Evolutionary conservation across 1,140 invertebrate genomes (phyloP), one percentile per base, ranked within the genome.

Genomic region (Drosophila miranda): DNA sequence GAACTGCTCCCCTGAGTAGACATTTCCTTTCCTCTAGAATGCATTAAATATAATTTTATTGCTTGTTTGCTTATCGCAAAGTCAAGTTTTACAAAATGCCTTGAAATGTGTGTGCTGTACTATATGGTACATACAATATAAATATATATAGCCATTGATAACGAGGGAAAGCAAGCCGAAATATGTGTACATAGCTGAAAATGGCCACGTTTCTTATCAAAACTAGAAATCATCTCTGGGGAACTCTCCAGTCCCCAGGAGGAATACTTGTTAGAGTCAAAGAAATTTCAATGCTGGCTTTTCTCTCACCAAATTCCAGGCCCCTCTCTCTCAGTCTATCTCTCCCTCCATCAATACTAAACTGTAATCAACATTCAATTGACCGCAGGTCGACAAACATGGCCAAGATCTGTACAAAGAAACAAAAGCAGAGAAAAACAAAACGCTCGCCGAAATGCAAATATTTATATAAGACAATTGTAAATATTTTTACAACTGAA

Each of bases 401-500:
- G 9, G 45, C 7, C 41, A 45, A 48, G 9, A 53, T 45, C 14
- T 54, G 21, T 30, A 38, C 30, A 43, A 30, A 14, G 13, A 19
- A 64, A 56, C 13, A 63, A 48, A 19, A 19, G 19, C 16, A 44
- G 42, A 49, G 44, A 45, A 63, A 66, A 67, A 61, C 56, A 54
- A 62, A 28, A 63, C 11, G 58, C 59, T 34, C 52, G 42, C 30
- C 7, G 51, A 54, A 56, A 61, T 7, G 64, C 77, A 86, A 87
- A 86, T 86, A 86, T 86, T 86, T 86, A 77, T 66, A 67, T 81
- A 81, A 81, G 51, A 60, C 81, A 60, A 75, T 70, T 75, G 81
- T 86, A 86, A 86, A 86, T 86, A 86, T 86, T 87, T 81, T 86
- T 86, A 86, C 82, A 86, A 86, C 58, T 75, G 69, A 61, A 70